Percentiles rank a stretch among this genome's conserved stretches.
These are phyloP conservation scores for Palythoa grandiflora DNA, from an alignment of 92 coral and sea anemone species.

Conservation along the genomic window DNA sequence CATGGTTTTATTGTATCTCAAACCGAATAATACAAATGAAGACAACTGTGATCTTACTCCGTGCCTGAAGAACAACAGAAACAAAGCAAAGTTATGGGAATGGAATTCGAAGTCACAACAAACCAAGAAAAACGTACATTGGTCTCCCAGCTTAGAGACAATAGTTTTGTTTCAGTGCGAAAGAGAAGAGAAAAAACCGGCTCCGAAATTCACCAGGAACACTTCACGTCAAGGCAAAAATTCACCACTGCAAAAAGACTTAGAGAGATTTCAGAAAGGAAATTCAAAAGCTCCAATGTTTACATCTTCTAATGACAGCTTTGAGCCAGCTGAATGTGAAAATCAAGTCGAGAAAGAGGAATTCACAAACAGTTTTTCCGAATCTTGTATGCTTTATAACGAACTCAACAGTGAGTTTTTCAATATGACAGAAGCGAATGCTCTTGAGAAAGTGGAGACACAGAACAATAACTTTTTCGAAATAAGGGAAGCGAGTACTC, in stretches of 20 bases:
- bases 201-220: constrained; percentile 6
- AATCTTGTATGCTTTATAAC: neutral
- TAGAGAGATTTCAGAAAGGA: neutral
- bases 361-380: neutral
- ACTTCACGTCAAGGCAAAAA: constrained; percentile 19
- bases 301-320: constrained; percentile 40
- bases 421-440: neutral
- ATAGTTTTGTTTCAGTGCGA: constrained; percentile 28
- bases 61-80: constrained; percentile 8
- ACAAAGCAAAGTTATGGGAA: constrained; percentile 35
- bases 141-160: constrained; percentile 34
- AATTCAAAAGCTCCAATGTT: neutral
- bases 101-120: neutral
- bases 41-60: neutral
- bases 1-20: constrained; percentile 5
- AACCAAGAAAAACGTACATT: constrained; percentile 11
- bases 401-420: neutral
- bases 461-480: neutral
- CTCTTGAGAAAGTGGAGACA: neutral
- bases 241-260: constrained; percentile 37
- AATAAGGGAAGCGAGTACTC: neutral
- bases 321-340: constrained; percentile 3
- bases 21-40: neutral
- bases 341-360: neutral
- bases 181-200: neutral